phyloP scores from a whole-genome alignment of 2,888 invertebrate genomes.

The Herminia tarsipennalis region DNA sequence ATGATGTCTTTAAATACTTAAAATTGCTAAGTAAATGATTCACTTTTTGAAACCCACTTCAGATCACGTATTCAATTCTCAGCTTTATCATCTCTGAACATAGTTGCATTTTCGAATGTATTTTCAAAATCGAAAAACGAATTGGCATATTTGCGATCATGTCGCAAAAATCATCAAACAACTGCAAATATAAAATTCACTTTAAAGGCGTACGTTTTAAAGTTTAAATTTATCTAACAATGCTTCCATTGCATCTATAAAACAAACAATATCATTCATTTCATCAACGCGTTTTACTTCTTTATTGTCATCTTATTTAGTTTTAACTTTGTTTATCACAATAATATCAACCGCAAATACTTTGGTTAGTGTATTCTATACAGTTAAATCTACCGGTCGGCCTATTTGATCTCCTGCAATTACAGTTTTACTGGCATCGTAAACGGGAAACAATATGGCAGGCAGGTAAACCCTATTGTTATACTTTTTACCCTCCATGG shows the following conservation, averaged over 20 bases:
- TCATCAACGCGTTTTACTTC: conserved; percentile 11
- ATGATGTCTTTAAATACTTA: conserved; percentile 43
- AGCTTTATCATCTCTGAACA: conserved; percentile 31
- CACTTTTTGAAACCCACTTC: no score
- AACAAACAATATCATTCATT: conserved; percentile 13
- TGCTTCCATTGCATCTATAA: conserved; percentile 23
- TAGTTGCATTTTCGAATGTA: conserved; percentile 19
- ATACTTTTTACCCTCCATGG: conserved; percentile 57
- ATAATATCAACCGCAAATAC: conserved; percentile 18
- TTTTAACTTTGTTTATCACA: conserved; percentile 24
- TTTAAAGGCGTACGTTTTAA: conserved; percentile 14
- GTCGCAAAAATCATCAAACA: conserved; percentile 32
- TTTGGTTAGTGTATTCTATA: conserved; percentile 40
- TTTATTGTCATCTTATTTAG: conserved; percentile 23
- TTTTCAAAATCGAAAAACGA: conserved; percentile 34
- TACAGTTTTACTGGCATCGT: conserved; percentile 78
- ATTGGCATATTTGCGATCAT: conserved; percentile 41
- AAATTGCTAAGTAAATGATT: conserved; percentile 45
- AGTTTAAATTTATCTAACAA: conserved; percentile 26
- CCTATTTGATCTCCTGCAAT: conserved; percentile 78
- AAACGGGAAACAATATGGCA: conserved; percentile 71
- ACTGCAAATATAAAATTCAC: conserved; percentile 12
- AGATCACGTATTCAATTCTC: conserved; percentile 30
- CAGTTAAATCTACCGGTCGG: conserved; percentile 63
- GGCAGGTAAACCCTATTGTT: conserved; percentile 77